A percentile compares a stretch with the other conserved stretches of the same genome.
These are phyloP conservation scores for Nothocercus julius DNA, from an alignment of 2,113 vertebrate genomes.

Conservation along the genomic window DNA sequence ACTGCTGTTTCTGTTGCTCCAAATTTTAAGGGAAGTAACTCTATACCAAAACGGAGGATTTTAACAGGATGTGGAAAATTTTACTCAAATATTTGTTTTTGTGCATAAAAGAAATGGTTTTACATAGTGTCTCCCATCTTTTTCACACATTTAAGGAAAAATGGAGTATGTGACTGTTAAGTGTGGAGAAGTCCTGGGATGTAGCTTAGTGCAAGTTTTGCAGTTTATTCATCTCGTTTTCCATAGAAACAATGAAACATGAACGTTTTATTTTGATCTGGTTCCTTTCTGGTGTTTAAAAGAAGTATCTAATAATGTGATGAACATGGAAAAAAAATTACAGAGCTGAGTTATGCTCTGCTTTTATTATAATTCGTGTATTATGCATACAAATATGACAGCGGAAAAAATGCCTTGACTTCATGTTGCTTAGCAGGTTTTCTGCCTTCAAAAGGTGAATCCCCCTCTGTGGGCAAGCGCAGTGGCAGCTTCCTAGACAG, in stretches of 20 bases:
- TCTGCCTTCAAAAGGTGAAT: neutral
- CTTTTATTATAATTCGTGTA: too few relatives aligned
- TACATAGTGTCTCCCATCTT: neutral
- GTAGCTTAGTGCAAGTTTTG: neutral
- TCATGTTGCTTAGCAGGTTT: neutral
- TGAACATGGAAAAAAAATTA: neutral
- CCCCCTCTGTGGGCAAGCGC: neutral
- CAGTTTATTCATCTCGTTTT: neutral
- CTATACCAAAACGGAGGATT: neutral
- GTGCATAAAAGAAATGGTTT: neutral
- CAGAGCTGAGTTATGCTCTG: neutral
- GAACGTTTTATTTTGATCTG: neutral
- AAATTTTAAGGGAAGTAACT: neutral
- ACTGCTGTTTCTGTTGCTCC: rapidly evolving
- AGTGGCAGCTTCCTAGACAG: neutral
- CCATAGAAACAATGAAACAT: neutral
- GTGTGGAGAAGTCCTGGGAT: neutral
- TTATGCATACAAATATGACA: neutral
- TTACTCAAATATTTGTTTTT: neutral
- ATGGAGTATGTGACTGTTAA: neutral
- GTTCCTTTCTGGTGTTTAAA: neutral
- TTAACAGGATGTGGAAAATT: neutral
- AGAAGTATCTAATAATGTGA: neutral
- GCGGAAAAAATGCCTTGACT: neutral
- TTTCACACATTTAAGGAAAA: neutral